A percentile compares a stretch with the other conserved stretches of the same genome.
phyloP scores from a whole-genome alignment of 2,113 vertebrate genomes.

The Atractosteus spatula region DNA sequence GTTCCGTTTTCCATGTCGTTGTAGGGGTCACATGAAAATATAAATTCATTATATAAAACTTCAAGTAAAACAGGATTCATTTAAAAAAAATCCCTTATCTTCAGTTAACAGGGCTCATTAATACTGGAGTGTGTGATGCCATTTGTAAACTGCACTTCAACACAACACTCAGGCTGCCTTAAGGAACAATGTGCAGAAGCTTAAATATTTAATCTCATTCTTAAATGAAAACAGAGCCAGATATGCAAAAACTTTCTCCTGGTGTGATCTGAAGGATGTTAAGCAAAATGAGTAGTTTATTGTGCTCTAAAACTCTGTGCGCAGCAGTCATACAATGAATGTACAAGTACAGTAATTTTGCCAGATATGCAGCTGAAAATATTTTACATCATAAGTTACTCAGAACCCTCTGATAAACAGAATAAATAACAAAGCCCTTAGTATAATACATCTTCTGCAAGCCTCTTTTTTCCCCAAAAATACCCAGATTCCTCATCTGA shows the following conservation, averaged over 20 bases:
- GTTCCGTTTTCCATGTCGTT: no score
- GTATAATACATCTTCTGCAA: constrained; percentile 41
- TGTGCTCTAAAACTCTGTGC: constrained; percentile 41
- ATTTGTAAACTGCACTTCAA: constrained; percentile 7
- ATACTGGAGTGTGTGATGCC: constrained; percentile 30
- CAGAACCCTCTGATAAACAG: constrained; percentile 50
- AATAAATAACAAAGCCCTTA: constrained; percentile 61
- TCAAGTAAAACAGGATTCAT: constrained; percentile 73
- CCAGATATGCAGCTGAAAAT: constrained; percentile 8
- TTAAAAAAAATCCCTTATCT: constrained; percentile 22
- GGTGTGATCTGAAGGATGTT: background rate
- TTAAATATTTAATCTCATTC: constrained; percentile 33
- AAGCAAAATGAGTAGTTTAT: background rate
- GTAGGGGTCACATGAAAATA: no score
- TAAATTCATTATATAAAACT: constrained; percentile 29
- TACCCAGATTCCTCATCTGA: constrained; percentile 52
- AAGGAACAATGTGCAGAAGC: constrained; percentile 27
- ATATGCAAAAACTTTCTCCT: constrained; percentile 2
- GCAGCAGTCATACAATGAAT: constrained; percentile 42
- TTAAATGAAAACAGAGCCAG: constrained; percentile 31
- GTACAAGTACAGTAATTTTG: constrained; percentile 46
- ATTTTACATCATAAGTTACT: constrained; percentile 37
- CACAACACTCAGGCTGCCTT: background rate
- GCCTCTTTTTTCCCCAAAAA: constrained; percentile 25
- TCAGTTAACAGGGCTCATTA: constrained; percentile 24